Conservation (phyloP, 2,888 invertebrate genomes). For the Dendrolimus pini region DNA sequence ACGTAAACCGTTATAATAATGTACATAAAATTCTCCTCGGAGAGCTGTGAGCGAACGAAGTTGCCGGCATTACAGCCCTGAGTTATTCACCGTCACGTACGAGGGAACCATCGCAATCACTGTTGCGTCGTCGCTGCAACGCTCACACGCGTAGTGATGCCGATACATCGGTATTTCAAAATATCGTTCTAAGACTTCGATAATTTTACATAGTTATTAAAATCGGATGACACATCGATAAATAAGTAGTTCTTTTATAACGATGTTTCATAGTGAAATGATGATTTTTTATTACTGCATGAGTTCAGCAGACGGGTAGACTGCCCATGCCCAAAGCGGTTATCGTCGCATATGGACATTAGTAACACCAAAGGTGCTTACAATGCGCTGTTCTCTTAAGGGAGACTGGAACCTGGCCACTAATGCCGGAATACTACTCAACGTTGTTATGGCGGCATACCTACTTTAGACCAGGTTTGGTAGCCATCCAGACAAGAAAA, state of each 20-base stretch:
- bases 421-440: not conserved
- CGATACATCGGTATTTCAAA: too few relatives aligned
- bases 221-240: not conserved
- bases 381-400: not conserved
- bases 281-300: not conserved
- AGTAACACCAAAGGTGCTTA: not conserved
- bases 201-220: too few relatives aligned
- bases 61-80: slow-evolving; percentile 44
- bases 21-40: slow-evolving; percentile 54
- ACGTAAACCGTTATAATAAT: slow-evolving; percentile 50
- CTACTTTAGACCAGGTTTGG: not conserved
- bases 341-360: not conserved
- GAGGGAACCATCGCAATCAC: slow-evolving; percentile 26
- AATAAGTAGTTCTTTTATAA: too few relatives aligned
- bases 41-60: slow-evolving; percentile 46
- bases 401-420: not conserved
- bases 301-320: not conserved
- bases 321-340: not conserved
- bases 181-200: too few relatives aligned
- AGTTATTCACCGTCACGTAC: slow-evolving; percentile 64
- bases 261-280: not conserved
- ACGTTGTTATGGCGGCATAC: not conserved
- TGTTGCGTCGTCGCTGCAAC: slow-evolving; percentile 14
- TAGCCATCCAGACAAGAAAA: not conserved
- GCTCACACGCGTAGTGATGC: not conserved